Evolutionary conservation across 2,888 invertebrate species (phyloP).

Genomic region (Bedellia somnulentella): DNA sequence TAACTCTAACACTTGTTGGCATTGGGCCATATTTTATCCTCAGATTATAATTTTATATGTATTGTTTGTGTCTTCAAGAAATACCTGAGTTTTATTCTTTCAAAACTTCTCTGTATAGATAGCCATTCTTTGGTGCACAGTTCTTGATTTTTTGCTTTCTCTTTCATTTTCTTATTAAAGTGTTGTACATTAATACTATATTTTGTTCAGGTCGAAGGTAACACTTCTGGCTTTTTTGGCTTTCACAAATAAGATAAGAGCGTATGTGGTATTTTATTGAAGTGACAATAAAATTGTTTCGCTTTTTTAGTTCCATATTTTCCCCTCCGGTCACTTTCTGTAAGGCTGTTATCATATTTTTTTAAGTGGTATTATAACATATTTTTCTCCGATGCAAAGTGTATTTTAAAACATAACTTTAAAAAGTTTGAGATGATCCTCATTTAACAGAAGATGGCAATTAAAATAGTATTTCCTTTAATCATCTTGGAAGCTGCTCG

Average conservation of each 20-base stretch:
- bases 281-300: background rate
- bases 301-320: constrained; percentile 1
- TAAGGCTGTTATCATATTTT: constrained; percentile 1
- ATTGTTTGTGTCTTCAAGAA: no score
- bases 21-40: no score
- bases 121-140: no score
- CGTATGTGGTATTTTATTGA: constrained; percentile 2
- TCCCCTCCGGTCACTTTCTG: background rate
- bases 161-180: no score
- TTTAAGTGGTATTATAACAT: constrained; percentile 1
- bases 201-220: no score
- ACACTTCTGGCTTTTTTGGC: no score
- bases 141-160: no score
- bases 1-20: background rate
- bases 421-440: background rate
- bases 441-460: constrained; percentile 1
- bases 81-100: no score
- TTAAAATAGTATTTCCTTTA: constrained; percentile 4
- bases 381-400: no score
- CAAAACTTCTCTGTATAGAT: no score
- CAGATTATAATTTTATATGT: no score
- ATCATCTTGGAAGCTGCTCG: constrained; percentile 1
- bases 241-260: background rate
- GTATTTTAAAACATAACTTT: constrained; percentile 5
- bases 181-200: no score